Base-by-base conservation (phyloP, 2,888 invertebrate species). In the Drosophila eohydei region DNA sequence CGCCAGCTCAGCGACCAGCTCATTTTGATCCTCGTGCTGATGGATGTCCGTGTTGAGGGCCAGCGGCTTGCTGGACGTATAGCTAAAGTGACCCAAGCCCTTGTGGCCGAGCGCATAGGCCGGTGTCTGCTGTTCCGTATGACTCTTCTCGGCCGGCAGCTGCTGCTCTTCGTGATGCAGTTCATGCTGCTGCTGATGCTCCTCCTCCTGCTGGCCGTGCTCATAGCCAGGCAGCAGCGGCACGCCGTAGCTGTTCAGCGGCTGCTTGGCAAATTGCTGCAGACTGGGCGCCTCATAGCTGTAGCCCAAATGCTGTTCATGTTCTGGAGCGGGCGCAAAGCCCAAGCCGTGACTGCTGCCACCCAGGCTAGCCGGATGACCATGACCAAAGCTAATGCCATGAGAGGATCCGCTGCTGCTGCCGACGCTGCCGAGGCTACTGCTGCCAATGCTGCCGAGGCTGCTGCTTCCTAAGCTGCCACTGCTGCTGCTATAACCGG, bases 51-150 rank as follows among this genome's bases (percentile, higher is more conserved):
- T 91, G 48, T 91, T 81, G 0, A 92, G 74, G 2, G 85, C 89
- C 56, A 89, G 81, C 21, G 92, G 92, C 50, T 91, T 92, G 71
- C 89, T 92, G 59, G 91, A 74, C 3, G 85, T 82, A 57, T 81
- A 92, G 28, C 57, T 75, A 54, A 91, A 92, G 69, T 92, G 92
- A 0, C 92, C 92, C 28, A 92, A 59, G 6, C 92, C 92, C 68
- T 92, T 92, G 66, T 92, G 92, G 0, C 92, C 92, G 41, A 87
- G 54, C 0, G 92, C 92, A 73, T 92, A 92, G 7, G 80, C 68
- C 0, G 92, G 92, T 0, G 88, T 63, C 66, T 80, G 83, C 9
- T 79, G 73, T 2, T 80, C 77, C 26, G 52, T 51, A n/a, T 44
- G 64, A 12, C 38, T 43, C 14, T 85, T 71, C 50, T 70, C 75